phyloP scores from a whole-genome alignment of 2,113 vertebrate genomes.

The Perca schrenkii region DNA sequence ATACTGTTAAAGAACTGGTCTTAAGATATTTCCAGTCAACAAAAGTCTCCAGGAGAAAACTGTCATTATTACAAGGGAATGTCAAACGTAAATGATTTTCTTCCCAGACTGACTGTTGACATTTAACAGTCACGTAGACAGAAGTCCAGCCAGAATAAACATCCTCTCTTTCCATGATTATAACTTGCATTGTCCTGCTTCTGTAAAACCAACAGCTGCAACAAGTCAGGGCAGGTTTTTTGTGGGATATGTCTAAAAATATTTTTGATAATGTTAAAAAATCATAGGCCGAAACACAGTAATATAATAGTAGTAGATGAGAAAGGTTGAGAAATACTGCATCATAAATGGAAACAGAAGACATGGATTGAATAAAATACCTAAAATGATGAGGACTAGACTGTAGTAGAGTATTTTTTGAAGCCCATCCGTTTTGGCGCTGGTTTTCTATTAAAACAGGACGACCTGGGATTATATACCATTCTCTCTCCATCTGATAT shows the following conservation, averaged over 20 bases:
- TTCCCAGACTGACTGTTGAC: slow-evolving; percentile 28
- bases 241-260: not conserved
- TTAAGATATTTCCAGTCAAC: not conserved
- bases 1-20: not conserved
- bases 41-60: not conserved
- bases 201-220: slow-evolving; percentile 41
- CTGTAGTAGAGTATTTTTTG: not conserved
- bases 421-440: not conserved
- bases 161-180: slow-evolving; percentile 23
- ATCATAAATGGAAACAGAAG: not conserved
- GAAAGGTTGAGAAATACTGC: not conserved
- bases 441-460: slow-evolving; percentile 27
- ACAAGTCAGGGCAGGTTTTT: not conserved
- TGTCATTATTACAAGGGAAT: not conserved
- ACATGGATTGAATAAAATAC: not conserved
- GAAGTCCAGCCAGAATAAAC: slow-evolving; percentile 48
- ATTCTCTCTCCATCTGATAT: slow-evolving; percentile 42
- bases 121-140: slow-evolving; percentile 18
- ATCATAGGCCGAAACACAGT: not conserved
- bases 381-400: not conserved
- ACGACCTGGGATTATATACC: not conserved
- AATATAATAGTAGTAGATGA: not conserved
- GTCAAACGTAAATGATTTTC: slow-evolving; percentile 3
- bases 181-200: slow-evolving; percentile 10
- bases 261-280: slow-evolving; percentile 9